Base-by-base conservation (phyloP, 2,888 invertebrate genomes). In the Sesia bembeciformis region DNA sequence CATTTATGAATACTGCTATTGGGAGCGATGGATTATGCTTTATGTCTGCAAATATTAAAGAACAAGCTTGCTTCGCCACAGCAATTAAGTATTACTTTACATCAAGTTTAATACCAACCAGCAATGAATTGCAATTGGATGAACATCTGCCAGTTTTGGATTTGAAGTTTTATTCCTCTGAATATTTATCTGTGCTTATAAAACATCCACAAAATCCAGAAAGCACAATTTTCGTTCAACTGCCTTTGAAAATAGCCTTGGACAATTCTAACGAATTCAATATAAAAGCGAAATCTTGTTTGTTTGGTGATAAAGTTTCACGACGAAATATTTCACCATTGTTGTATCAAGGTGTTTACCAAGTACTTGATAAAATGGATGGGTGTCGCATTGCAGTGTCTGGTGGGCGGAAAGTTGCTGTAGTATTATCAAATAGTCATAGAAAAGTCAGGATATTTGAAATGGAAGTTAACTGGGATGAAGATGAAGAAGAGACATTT, bases 401-500 rank as follows among this genome's bases (percentile, higher is more conserved):
- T 51, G 97, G 97, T 0, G 93, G 93, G 55, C 79, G 93, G 57
- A 94, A 95, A 83, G 96, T 98, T 5, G 94, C 96, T 5, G 95
- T 97, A 49, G 93, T 98, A 52, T 85, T 97, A 49, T 94, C 96
- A 8, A 94, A 95, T 64, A 95, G 92, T 66, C 89, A 90, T 54
- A 92, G 95, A 57, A 95, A 96, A 76, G 94, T 98, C 50, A 91
- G 96, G 59, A 91, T 97, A 52, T 96, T 96, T 74, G 97, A 98
- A 79, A 97, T 97, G 93, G 98, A 98, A 86, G 95, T 94, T 0
- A 97, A 97, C 72, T 97, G 96, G 39, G 96, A 96, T 56, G 97
- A 98, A 60, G 97, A 97, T 55, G 95, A 95, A 43, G 94, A 94
- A 53, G 91, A 90, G 55, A 84, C 84, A n/a, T 68, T 89, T 38